These are phyloP conservation scores for Sarcoramphus papa DNA, from an alignment of 2,797 vertebrate genomes.

Conservation along the genomic window DNA sequence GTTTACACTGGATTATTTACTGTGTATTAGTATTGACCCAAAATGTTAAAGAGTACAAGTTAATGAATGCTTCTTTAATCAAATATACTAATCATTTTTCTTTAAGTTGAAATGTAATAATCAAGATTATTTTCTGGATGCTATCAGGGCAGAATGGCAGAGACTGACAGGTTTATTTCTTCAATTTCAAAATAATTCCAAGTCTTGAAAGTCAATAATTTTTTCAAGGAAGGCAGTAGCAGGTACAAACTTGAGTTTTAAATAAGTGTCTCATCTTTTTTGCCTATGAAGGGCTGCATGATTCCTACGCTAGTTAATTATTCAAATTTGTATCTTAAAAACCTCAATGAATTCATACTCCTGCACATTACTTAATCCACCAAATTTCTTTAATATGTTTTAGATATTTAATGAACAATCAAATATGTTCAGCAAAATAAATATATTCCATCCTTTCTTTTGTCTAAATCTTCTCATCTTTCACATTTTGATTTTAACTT, in stretches of 20 bases:
- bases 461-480: background rate
- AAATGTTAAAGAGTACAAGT: background rate
- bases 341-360: background rate
- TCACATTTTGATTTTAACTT: background rate
- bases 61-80: background rate
- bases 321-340: background rate
- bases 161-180: background rate
- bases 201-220: background rate
- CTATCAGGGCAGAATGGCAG: background rate
- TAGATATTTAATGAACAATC: background rate
- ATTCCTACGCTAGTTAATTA: background rate
- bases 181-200: background rate
- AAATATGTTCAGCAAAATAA: background rate
- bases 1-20: background rate
- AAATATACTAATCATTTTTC: background rate
- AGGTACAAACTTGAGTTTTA: background rate
- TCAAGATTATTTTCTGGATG: background rate
- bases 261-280: background rate
- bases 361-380: background rate
- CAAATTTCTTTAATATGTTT: background rate
- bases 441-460: background rate
- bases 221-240: background rate
- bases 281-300: background rate
- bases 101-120: background rate
- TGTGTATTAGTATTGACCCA: background rate